Evolutionary conservation across 2,888 invertebrate species (phyloP).

Genomic region (Drosophila falleni): DNA sequence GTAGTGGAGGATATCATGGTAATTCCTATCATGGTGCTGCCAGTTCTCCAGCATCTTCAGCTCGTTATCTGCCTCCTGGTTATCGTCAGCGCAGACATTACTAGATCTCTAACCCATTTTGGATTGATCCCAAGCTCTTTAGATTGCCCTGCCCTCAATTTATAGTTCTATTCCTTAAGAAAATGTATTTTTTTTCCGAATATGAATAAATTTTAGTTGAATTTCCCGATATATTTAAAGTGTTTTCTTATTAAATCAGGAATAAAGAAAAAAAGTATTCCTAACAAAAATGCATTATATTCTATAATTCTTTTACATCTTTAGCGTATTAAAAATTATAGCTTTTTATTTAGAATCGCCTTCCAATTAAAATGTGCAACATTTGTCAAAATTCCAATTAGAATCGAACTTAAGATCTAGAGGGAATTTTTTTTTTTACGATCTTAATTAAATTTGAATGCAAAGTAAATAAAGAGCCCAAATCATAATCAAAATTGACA

Average conservation of each 20-base stretch:
- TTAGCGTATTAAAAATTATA: too few species aligned
- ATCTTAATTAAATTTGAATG: too few species aligned
- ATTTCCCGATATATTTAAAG: conserved; percentile 9
- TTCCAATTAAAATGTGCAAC: too few species aligned
- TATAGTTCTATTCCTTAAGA: conserved; percentile 3
- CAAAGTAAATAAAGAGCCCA: too few species aligned
- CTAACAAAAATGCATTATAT: too few species aligned
- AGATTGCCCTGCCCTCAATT: conserved; percentile 11
- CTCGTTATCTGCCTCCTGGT: conserved; percentile 80
- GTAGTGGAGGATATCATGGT: conserved; percentile 47
- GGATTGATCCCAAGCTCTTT: conserved; percentile 5
- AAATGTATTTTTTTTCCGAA: conserved; percentile 19
- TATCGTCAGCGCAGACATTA: conserved; percentile 73
- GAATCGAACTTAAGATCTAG: too few species aligned
- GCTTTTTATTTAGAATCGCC: too few species aligned
- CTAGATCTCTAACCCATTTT: conserved; percentile 13
- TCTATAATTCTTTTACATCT: too few species aligned
- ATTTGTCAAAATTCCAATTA: too few species aligned
- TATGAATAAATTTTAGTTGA: conserved; percentile 40
- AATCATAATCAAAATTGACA: too few species aligned
- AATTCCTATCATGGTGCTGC: conserved; percentile 58
- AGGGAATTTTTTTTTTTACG: too few species aligned
- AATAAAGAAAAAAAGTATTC: too few species aligned
- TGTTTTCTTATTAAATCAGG: background rate
- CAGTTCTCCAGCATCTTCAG: conserved; percentile 62